phyloP scores from a whole-genome alignment of 30 jellyfish, hydroid and myxozoan species.

The Cassiopea andromeda region DNA sequence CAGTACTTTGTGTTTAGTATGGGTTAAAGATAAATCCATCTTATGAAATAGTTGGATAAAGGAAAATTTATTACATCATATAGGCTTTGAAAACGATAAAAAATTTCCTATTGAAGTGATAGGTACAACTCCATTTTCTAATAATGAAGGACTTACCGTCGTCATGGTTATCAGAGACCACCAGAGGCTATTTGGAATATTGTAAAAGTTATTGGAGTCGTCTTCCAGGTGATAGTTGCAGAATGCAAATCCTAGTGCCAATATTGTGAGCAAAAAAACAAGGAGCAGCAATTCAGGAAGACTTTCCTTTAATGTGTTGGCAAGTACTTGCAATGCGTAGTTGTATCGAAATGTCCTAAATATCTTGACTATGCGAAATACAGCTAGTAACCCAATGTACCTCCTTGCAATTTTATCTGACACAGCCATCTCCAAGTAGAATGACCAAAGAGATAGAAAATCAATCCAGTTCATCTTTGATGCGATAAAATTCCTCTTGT shows the following conservation, averaged over 20 bases:
- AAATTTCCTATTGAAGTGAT: no score
- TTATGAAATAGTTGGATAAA: no score
- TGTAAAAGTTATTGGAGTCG: constrained; percentile 68
- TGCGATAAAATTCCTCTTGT: constrained; percentile 60
- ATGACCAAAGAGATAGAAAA: constrained; percentile 76
- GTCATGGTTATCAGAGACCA: constrained; percentile 96
- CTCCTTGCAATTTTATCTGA: constrained; percentile 38
- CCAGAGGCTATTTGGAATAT: constrained; percentile 91
- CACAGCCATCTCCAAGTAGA: constrained; percentile 50
- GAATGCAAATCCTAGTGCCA: constrained; percentile 88
- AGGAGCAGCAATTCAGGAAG: constrained; percentile 87
- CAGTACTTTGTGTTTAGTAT: no score
- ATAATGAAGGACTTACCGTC: constrained; percentile 67
- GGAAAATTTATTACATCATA: no score
- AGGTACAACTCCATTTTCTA: no score
- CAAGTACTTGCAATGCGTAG: constrained; percentile 90
- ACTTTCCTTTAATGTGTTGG: constrained; percentile 81
- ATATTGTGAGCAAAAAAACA: constrained; percentile 73
- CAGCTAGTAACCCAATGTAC: constrained; percentile 71
- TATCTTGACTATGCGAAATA: constrained; percentile 89
- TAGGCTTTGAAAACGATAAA: no score
- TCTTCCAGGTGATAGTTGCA: constrained; percentile 82
- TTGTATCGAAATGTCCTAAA: constrained; percentile 91
- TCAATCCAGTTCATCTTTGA: constrained; percentile 84
- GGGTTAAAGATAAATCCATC: no score